These are phyloP conservation scores for Meloe dianella DNA, from an alignment of 2,888 invertebrate genomes.

Conservation along the genomic window DNA sequence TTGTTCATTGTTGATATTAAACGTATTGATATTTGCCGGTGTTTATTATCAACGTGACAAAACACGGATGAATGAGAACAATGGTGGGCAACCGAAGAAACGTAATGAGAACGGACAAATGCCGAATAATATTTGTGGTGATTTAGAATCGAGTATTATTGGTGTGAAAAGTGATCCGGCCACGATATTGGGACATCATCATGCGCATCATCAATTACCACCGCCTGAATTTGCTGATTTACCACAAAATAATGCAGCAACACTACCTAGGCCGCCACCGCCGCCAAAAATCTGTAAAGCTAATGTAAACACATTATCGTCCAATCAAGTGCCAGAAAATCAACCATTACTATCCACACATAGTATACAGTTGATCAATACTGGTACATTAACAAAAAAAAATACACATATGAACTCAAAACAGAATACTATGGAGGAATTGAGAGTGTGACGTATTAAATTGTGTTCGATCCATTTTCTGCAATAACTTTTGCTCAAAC, in stretches of 20 bases:
- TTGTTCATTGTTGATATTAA: constrained; percentile 87
- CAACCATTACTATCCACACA: constrained; percentile 75
- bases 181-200: constrained; percentile 76
- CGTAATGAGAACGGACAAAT: constrained; percentile 85
- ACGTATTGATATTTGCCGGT: constrained; percentile 92
- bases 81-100: constrained; percentile 68
- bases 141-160: constrained; percentile 69
- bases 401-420: constrained; percentile 71
- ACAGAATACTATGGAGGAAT: constrained; percentile 74
- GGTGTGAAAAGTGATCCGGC: constrained; percentile 68
- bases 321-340: constrained; percentile 70
- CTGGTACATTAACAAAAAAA: constrained; percentile 78
- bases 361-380: constrained; percentile 79
- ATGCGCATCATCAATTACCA: constrained; percentile 77
- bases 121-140: constrained; percentile 89
- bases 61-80: constrained; percentile 69
- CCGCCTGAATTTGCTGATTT: constrained; percentile 86
- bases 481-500: constrained; percentile 50
- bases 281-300: constrained; percentile 71
- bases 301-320: constrained; percentile 62
- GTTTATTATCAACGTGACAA: constrained; percentile 93
- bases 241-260: constrained; percentile 71
- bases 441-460: constrained; percentile 78
- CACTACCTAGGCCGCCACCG: constrained; percentile 74
- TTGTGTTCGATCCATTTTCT: constrained; percentile 44